Evolutionary conservation across 2,888 invertebrate genomes (phyloP).

Genomic region (Suillia variegata): DNA sequence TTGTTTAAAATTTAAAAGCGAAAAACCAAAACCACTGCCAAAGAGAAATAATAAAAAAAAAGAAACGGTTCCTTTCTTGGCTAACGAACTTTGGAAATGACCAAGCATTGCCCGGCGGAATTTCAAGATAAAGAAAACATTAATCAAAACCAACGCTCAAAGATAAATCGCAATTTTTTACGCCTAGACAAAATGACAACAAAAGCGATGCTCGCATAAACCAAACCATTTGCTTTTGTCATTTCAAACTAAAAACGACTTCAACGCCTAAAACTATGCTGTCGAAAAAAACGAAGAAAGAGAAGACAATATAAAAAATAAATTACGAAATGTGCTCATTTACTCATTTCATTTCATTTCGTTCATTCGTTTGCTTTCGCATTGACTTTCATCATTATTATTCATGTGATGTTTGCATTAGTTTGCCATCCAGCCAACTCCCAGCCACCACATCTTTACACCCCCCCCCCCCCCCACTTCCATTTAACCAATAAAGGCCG

Average conservation of each 20-base stretch:
- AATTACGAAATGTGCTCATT: background rate
- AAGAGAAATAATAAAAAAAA: no score
- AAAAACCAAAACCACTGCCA: no score
- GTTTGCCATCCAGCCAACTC: background rate
- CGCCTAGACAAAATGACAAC: no score
- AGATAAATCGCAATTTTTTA: no score
- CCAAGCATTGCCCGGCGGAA: no score
- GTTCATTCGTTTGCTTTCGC: background rate
- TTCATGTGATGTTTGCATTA: background rate
- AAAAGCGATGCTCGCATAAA: no score
- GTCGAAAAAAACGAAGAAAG: background rate
- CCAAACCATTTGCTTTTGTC: no score
- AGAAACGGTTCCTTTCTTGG: no score
- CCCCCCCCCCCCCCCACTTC: background rate
- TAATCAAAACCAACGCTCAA: no score
- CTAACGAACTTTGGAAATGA: no score
- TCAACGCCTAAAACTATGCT: constrained; percentile 4
- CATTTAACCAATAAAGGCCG: background rate
- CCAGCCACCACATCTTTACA: background rate
- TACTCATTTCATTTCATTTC: background rate
- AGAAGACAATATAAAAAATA: background rate
- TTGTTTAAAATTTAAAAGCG: no score
- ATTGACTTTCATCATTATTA: background rate
- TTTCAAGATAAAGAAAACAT: no score
- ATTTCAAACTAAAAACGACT: background rate